phyloP scores from a whole-genome alignment of 2,113 vertebrate genomes.

The Girardinichthys multiradiatus region DNA sequence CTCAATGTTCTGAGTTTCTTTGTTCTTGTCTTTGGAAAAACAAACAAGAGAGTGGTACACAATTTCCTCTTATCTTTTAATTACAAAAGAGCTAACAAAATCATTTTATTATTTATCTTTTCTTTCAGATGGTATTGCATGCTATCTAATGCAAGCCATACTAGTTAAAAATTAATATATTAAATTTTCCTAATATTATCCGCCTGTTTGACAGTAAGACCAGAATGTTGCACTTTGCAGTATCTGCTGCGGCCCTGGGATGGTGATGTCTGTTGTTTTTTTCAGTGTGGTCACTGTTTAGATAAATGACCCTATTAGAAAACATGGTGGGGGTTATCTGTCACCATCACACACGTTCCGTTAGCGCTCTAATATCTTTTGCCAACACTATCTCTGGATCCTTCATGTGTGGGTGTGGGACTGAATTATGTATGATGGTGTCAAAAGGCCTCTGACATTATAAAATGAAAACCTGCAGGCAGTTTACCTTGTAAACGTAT shows the following conservation, averaged over 20 bases:
- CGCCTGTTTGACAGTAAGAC: not conserved
- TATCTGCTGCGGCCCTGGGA: constrained; percentile 2
- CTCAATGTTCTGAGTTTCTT: constrained; percentile 10
- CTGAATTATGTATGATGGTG: constrained; percentile 56
- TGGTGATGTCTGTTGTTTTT: constrained; percentile 31
- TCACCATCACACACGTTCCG: constrained; percentile 56
- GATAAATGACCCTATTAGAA: constrained; percentile 77
- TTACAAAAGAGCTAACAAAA: not conserved
- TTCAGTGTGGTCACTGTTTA: constrained; percentile 63
- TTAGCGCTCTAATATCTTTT: constrained; percentile 52
- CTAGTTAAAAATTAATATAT: not conserved
- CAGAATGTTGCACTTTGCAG: constrained; percentile 18
- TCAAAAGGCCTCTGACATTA: constrained; percentile 19
- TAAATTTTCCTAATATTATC: not conserved
- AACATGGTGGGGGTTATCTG: constrained; percentile 67
- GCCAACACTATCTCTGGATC: constrained; percentile 48
- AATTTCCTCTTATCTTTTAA: not conserved
- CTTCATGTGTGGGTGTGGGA: constrained; percentile 35
- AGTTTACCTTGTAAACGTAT: constrained; percentile 20
- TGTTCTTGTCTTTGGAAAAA: not conserved
- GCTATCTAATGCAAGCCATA: not conserved
- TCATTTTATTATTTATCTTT: not conserved
- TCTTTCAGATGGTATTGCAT: not conserved
- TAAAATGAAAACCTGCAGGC: constrained; percentile 13
- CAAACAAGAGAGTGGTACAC: not conserved